Conservation (phyloP, 2,888 invertebrate species). For the Hirtodrosophila alboralis region DNA sequence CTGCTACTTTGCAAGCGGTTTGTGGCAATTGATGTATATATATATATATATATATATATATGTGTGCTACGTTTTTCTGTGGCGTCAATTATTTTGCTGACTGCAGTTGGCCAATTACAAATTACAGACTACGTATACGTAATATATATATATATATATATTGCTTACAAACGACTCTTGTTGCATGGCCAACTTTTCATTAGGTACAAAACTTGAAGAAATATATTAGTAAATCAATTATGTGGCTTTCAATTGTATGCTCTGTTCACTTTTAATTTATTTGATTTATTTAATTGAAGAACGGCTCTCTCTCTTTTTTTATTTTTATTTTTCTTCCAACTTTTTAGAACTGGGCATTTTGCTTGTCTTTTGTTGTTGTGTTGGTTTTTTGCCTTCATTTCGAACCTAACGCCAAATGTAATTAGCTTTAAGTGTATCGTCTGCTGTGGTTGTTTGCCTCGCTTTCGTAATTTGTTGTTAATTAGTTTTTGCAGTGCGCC, state of each 20-base stretch:
- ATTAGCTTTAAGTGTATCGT: slow-evolving; percentile 72
- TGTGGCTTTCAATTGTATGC: slow-evolving; percentile 45
- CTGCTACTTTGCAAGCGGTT: slow-evolving; percentile 51
- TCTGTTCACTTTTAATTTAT: slow-evolving; percentile 45
- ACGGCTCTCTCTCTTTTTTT: slow-evolving; percentile 11
- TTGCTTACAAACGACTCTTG: background rate
- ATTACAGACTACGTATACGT: slow-evolving; percentile 55
- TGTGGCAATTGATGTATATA: slow-evolving; percentile 63
- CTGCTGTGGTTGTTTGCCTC: slow-evolving; percentile 36
- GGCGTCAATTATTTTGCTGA: slow-evolving; percentile 68
- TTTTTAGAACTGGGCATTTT: slow-evolving; percentile 11
- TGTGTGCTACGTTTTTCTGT: slow-evolving; percentile 20
- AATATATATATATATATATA: background rate
- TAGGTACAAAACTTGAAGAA: slow-evolving; percentile 27
- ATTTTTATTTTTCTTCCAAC: background rate
- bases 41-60: slow-evolving; percentile 8
- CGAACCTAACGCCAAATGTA: slow-evolving; percentile 53
- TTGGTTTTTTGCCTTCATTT: slow-evolving; percentile 34
- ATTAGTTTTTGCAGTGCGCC: slow-evolving; percentile 63
- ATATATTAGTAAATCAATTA: slow-evolving; percentile 74
- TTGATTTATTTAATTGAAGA: slow-evolving; percentile 48
- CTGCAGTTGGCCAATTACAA: slow-evolving; percentile 66
- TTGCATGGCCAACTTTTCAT: slow-evolving; percentile 35
- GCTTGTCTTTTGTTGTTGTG: slow-evolving; percentile 17
- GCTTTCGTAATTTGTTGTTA: slow-evolving; percentile 71